A percentile compares a stretch with the other conserved stretches of the same genome.
Conservation (phyloP, 2,888 invertebrate species). For the Parapristionchus giblindavisi region DNA sequence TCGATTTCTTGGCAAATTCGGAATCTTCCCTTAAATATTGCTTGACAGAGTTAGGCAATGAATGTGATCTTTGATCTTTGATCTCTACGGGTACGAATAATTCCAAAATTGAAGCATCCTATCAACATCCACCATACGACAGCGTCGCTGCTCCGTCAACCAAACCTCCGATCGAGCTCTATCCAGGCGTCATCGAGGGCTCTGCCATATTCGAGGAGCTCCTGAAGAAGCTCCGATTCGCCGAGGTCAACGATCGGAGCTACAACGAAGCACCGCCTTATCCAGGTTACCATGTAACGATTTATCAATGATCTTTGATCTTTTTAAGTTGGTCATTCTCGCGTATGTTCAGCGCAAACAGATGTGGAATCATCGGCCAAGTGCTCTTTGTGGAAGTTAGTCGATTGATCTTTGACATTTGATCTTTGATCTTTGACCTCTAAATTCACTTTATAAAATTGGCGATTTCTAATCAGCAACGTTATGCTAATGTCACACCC, state of each 20-base stretch:
- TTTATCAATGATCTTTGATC: slow-evolving; percentile 4
- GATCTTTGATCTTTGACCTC: not conserved
- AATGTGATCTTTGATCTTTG: slow-evolving; percentile 6
- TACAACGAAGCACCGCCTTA: slow-evolving; percentile 14
- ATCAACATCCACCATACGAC: no score
- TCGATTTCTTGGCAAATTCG: no score
- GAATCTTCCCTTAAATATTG: no score
- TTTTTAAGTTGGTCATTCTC: slow-evolving; percentile 11
- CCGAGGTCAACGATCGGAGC: slow-evolving; percentile 4
- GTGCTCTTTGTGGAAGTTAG: slow-evolving; percentile 14
- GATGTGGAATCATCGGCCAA: slow-evolving; percentile 15
- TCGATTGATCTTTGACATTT: not conserved
- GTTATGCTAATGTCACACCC: no score
- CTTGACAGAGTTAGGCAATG: no score
- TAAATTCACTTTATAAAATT: no score
- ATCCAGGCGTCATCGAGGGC: slow-evolving; percentile 4
- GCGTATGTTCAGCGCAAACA: slow-evolving; percentile 17
- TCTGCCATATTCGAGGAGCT: slow-evolving; percentile 6
- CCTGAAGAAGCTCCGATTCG: slow-evolving; percentile 26
- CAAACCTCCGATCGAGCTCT: no score
- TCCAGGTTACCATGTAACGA: not conserved
- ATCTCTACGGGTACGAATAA: no score
- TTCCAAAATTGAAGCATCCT: no score
- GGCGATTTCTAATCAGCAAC: no score
- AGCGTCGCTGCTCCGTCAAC: no score